These are phyloP conservation scores for Grantiella picta DNA, from an alignment of 2,113 vertebrate species.

Conservation along the genomic window DNA sequence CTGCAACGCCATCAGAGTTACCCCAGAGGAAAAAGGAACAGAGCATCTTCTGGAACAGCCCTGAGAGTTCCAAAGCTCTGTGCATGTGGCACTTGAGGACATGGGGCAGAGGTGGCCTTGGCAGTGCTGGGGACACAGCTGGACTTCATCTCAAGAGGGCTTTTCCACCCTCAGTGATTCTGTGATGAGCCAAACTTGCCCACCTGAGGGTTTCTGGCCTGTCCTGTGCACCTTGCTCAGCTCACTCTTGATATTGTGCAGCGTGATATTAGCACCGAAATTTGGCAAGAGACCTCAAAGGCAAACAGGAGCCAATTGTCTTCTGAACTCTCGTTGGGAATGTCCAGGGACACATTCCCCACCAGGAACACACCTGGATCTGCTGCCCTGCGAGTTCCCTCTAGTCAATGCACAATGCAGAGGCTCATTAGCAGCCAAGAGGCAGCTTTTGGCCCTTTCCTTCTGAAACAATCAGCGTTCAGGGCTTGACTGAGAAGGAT, in stretches of 20 bases:
- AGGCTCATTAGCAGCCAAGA: not conserved
- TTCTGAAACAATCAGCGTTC: not conserved
- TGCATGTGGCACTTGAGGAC: not conserved
- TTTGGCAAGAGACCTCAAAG: not conserved
- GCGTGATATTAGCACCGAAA: not conserved
- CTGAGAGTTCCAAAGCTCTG: too few species aligned
- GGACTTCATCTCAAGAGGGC: not conserved
- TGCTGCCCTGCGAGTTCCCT: not conserved
- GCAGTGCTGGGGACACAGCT: not conserved
- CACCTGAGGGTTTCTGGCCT: rapidly evolving
- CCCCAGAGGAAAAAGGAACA: rapidly evolving
- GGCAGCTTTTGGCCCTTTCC: not conserved
- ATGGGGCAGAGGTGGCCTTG: not conserved
- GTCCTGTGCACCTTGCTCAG: rapidly evolving
- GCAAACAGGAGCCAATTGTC: not conserved
- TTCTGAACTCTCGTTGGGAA: not conserved
- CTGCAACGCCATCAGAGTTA: rapidly evolving
- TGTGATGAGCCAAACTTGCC: rapidly evolving
- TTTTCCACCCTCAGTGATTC: not conserved
- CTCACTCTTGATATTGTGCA: rapidly evolving
- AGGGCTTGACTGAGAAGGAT: not conserved
- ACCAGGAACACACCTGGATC: rapidly evolving
- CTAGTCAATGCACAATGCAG: rapidly evolving
- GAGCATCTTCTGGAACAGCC: not conserved
- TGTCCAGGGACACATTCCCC: not conserved